Evolutionary conservation across 92 coral and sea anemone genomes (phyloP).

Genomic region (Scolanthus callimorphus): DNA sequence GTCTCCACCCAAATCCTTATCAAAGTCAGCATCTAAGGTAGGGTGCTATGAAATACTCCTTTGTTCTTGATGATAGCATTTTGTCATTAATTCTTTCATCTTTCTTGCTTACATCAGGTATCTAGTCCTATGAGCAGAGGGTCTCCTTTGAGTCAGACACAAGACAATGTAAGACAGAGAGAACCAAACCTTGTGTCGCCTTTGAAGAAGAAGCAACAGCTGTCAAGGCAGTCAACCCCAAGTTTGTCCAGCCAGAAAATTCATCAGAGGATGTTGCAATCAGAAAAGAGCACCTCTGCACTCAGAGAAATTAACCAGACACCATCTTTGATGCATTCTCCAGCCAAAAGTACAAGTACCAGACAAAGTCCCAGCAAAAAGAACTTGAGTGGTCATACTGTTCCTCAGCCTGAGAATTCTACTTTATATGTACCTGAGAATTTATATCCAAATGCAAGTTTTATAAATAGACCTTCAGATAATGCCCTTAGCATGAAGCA

Average conservation of each 20-base stretch:
- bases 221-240: constrained; percentile 32
- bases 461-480: too few relatives aligned
- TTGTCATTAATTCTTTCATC: not conserved
- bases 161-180: constrained; percentile 21
- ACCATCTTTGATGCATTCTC: too few relatives aligned
- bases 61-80: too few relatives aligned
- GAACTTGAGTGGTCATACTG: not conserved
- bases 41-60: too few relatives aligned
- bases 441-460: not conserved
- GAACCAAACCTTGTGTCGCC: constrained; percentile 5
- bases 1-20: not conserved
- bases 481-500: too few relatives aligned
- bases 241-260: too few relatives aligned
- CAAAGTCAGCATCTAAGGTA: too few relatives aligned
- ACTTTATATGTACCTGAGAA: not conserved
- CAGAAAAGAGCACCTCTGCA: too few relatives aligned
- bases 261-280: too few relatives aligned
- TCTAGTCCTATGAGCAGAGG: not conserved
- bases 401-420: not conserved
- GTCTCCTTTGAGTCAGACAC: not conserved
- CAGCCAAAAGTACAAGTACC: too few relatives aligned
- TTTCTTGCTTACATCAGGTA: not conserved
- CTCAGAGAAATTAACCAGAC: too few relatives aligned
- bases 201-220: not conserved
- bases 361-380: too few relatives aligned